Base-by-base conservation (phyloP, 2,797 vertebrate species). In the Liasis olivaceus region DNA sequence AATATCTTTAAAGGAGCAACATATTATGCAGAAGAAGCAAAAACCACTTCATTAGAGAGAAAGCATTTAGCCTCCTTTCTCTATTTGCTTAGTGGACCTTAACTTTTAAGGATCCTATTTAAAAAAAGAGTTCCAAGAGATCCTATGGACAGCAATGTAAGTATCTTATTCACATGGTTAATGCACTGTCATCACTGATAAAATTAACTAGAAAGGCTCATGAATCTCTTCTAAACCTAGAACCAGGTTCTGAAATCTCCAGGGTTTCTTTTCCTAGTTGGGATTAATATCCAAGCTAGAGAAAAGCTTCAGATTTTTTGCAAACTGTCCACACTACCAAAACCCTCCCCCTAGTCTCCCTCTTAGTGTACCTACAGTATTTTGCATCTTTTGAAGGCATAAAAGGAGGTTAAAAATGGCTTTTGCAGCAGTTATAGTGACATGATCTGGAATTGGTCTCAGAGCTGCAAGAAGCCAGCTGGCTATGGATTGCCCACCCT, bases 61-160 rank as follows among this genome's bases (percentile, higher is more conserved):
- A 12, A 89, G 36, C 0, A 87, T 89, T 93, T 91, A 63, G 5
- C 3, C 2, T 93, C 47, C 47, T 64, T 63, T 63, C 47, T 31
- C 20, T 36, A 0, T 63, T 90, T 51, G 26, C 69, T 94, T 54
- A 12, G 14, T 11, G 0, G 0, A 20, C 24, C 5, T 84, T 42
- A 51, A 31, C 63, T 12, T 7, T 15, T 88, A 36, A 2, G 0
- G 31, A 42, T 8, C 63, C 63, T 17, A 4, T 42, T 93, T 60
- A 60, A 88, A 77, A 77, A 20, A 13, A 42, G 28, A 66, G 58
- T 3, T 3, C 15, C 58, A 87, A 14, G 42, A 26, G 58, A 89
- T 89, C 3, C 3, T 0, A 4, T 2, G 0, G 54, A n/a, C 0
- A 1, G 31, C 42, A 0, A 5, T 1, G 85, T 28, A 69, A n/a